These are phyloP conservation scores for Poicephalus gulielmi DNA, from an alignment of 2,113 vertebrate species.

Conservation along the genomic window DNA sequence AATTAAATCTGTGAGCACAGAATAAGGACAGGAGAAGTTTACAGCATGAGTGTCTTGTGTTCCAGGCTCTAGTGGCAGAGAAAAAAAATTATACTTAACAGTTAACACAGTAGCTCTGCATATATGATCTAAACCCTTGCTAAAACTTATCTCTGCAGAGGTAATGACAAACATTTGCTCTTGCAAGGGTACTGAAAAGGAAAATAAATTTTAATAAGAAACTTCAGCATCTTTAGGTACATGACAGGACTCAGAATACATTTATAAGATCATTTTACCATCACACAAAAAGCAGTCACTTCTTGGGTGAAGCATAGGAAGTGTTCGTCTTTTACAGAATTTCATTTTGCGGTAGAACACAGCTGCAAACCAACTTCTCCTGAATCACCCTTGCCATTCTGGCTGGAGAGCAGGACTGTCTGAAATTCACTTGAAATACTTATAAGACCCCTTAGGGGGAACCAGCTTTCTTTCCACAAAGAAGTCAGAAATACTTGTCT, in stretches of 20 bases:
- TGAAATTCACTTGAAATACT: not conserved
- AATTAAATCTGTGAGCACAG: conserved; percentile 35
- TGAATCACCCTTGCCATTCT: too few species aligned
- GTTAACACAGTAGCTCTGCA: not conserved
- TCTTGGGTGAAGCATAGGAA: not conserved
- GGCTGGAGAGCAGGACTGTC: not conserved
- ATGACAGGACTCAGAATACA: not conserved
- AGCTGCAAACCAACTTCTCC: not conserved
- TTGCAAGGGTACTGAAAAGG: not conserved
- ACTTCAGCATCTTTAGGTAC: not conserved
- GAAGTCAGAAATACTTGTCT: conserved; percentile 29
- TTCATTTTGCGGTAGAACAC: not conserved
- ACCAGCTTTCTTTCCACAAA: not conserved
- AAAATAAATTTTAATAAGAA: not conserved
- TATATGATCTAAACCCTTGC: not conserved
- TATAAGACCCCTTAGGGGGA: not conserved
- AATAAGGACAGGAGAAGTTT: not conserved
- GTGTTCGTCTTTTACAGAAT: not conserved
- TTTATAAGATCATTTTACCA: not conserved
- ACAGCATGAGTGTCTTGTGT: not conserved
- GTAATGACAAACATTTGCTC: not conserved
- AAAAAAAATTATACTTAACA: not conserved
- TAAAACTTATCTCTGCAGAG: not conserved
- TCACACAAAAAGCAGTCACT: not conserved
- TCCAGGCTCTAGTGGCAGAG: not conserved